Evolutionary conservation across 2,888 invertebrate genomes (phyloP), one percentile per base, ranked within the genome.

Genomic region (Stratiomys singularior): DNA sequence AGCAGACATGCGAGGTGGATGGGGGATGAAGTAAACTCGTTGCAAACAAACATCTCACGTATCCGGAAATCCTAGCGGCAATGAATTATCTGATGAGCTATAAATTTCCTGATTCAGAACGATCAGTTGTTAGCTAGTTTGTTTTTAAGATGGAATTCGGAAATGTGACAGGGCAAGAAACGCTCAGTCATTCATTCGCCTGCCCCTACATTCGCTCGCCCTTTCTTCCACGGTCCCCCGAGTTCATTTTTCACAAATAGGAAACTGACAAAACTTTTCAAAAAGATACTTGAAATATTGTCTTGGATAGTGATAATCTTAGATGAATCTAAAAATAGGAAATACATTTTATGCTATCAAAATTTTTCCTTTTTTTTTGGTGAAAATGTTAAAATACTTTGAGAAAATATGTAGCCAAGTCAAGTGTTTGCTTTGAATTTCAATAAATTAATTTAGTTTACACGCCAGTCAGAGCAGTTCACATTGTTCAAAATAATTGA

Each of bases 51-150:
- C 56, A 27, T 72, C 72, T 28, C 72, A 56, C 56, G 37, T 72
- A 72, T 72, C 72, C 72, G 72, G 72, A 72, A 72, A 72, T 72
- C 72, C 72, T 52, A 72, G 23, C 23, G 28, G 72, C 72, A 52
- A 72, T 56, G 56, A 72, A 72, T 72, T 72, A 72, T 72, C 72
- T 72, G 72, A 72, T 72, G 56, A 56, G 30, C 72, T 23, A 72
- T 72, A 72, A 72, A 72, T 72, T 46, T 28, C 28, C 27, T 21
- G 27, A 71, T 71, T 46, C 72, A 18, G 47, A 52, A n/a, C 71
- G 71, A 71, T 47, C 52, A 25, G 71, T 71, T 23, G 67, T 21
- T 71, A 47, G 47, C 13, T 47, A n/a, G 21, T 67, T 27, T 67
- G 67, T 25, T 71, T 52, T 64, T 27, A 13, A 15, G 47, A 47